Base-by-base conservation (phyloP, 1,140 invertebrate species). In the Drosophila willistoni region DNA sequence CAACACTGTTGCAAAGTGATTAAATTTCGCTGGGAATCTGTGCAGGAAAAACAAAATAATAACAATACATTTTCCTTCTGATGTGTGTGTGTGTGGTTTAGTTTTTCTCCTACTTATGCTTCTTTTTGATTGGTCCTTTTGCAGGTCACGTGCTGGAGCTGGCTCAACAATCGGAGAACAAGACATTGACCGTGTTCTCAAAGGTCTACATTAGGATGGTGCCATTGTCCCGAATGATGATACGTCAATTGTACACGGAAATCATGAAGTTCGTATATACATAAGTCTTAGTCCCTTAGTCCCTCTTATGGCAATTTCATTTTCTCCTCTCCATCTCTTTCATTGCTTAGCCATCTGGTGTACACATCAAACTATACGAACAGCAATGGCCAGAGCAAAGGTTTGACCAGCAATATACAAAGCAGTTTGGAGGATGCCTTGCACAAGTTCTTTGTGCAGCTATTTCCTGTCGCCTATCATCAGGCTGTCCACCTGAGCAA, bases 381-480 rank as follows among this genome's bases (percentile, higher is more conserved):
- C 65, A 84, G 78, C 55, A 81, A 74, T 42, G 83, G 83, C 3
- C 80, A 90, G 64, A 69, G 71, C 54, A 84, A 73, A 9, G 73
- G 71, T 55, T 55, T 82, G 1, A 63, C 9, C 10, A 51, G 69
- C 10, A 80, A 64, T 42, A 83, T 78, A 59, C 83, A 89, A 19
- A 77, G 41, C 65, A 81, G 68, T 33, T 63, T 94, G 4, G 93
- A 95, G 79, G 92, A 93, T n/a, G 94, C 95, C 7, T 95, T 97
- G 3, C 92, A 93, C 34, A 93, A 94, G 19, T 98, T 98, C 93
- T 98, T 98, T 93, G 93, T 94, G n/a, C 93, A 95, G 14, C 92
- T 98, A 1, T 98, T 98, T 91, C 96, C 96, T 0, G 93, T 97
- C 14, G 96, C 97, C 14, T 98, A 97, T 89, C 96, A 97, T 82